A percentile compares a stretch with the other conserved stretches of the same genome.
Evolutionary conservation across 2,888 invertebrate species (phyloP).

Genomic region (Colletes collaris): DNA sequence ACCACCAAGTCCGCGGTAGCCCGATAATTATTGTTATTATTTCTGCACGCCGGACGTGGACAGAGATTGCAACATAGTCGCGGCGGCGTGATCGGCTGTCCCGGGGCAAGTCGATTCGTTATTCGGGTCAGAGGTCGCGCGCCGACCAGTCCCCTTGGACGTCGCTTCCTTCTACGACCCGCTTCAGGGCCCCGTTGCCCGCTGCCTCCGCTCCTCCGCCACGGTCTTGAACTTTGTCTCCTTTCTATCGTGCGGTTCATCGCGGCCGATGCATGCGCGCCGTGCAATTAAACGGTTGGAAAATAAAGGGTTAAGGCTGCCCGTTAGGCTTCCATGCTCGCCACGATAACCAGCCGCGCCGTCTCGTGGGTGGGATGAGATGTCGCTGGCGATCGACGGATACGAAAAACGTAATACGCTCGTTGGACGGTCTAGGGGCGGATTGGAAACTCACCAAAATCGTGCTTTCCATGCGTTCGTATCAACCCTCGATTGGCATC

Average conservation of each 20-base stretch:
- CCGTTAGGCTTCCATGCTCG: slow-evolving; percentile 52
- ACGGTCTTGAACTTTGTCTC: slow-evolving; percentile 57
- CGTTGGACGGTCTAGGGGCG: neutral
- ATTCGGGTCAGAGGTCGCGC: slow-evolving; percentile 60
- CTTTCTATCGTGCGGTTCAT: slow-evolving; percentile 51
- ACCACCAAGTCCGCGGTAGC: slow-evolving; percentile 49
- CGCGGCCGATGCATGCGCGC: slow-evolving; percentile 52
- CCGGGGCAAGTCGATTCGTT: slow-evolving; percentile 61
- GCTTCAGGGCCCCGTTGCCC: too few species aligned
- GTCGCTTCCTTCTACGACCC: slow-evolving; percentile 43
- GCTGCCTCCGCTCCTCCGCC: neutral
- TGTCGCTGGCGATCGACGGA: too few species aligned
- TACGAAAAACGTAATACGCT: too few species aligned
- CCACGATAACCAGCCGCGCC: slow-evolving; percentile 28
- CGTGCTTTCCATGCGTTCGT: too few species aligned
- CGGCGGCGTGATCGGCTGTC: slow-evolving; percentile 40
- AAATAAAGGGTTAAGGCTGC: slow-evolving; percentile 52
- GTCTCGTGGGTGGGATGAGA: too few species aligned
- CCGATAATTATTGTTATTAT: slow-evolving; percentile 68
- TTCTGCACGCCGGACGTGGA: slow-evolving; percentile 35
- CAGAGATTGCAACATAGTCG: slow-evolving; percentile 60
- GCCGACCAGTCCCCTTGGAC: slow-evolving; percentile 30
- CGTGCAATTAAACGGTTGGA: slow-evolving; percentile 60
- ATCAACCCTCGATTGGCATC: too few species aligned
- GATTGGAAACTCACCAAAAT: too few species aligned